These are phyloP conservation scores for Aspidoscelis tigris DNA, from an alignment of 2,113 vertebrate genomes.

Conservation along the genomic window DNA sequence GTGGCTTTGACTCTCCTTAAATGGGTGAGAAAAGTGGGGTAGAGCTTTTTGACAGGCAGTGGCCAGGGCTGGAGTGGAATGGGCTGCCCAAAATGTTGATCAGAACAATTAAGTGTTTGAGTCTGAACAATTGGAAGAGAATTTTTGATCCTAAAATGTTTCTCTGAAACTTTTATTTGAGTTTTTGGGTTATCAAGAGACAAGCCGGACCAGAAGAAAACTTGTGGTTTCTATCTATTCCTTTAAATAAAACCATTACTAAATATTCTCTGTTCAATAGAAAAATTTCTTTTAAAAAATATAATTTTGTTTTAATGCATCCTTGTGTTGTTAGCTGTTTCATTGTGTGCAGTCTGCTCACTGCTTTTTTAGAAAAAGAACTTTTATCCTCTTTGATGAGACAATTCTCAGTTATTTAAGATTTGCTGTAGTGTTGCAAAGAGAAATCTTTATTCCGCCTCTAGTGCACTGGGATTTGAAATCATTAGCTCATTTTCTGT, in stretches of 20 bases:
- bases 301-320: neutral
- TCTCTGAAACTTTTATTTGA: neutral
- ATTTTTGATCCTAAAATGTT: no score
- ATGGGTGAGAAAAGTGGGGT: no score
- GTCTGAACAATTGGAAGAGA: no score
- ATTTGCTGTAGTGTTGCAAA: neutral
- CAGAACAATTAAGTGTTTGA: no score
- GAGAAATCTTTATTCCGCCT: conserved; percentile 7
- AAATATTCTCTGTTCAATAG: neutral
- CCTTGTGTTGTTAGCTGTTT: neutral
- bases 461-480: neutral
- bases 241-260: neutral
- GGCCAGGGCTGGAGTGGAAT: no score
- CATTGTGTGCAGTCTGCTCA: neutral
- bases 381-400: neutral
- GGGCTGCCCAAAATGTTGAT: no score
- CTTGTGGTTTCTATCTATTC: neutral
- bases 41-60: no score
- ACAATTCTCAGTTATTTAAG: conserved; percentile 8
- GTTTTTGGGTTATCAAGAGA: neutral
- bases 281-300: neutral
- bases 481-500: conserved; percentile 9
- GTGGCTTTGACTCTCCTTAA: no score
- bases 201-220: neutral
- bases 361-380: neutral